Percentiles rank a stretch among this genome's conserved stretches.
Conservation (phyloP, 2,113 vertebrate genomes). For the Thermophis baileyi region DNA sequence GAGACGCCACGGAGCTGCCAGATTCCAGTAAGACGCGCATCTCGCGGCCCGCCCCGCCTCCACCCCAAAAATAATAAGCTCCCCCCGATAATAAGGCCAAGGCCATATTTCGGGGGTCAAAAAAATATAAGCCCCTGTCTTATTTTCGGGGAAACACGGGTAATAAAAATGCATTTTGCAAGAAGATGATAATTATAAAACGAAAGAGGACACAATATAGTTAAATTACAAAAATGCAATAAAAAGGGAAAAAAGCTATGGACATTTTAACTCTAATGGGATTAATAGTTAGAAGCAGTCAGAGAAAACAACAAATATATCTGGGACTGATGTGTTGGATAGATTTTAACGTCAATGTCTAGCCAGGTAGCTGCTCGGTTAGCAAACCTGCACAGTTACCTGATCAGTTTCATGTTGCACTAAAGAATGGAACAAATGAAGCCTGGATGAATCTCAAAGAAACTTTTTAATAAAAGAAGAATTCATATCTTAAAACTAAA, state of each 20-base stretch:
- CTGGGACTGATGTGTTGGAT: neutral
- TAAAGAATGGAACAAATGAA: neutral
- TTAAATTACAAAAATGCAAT: neutral
- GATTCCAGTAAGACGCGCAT: no score
- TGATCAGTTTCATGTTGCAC: neutral
- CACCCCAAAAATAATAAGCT: no score
- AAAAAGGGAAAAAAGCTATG: neutral
- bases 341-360: neutral
- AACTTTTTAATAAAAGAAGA: neutral
- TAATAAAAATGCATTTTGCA: neutral
- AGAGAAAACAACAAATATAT: neutral
- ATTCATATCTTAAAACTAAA: neutral
- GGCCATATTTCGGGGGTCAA: no score
- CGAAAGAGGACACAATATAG: neutral
- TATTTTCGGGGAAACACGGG: no score
- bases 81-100: no score
- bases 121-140: no score
- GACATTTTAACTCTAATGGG: neutral
- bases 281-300: neutral
- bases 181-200: neutral
- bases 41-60: no score
- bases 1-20: no score
- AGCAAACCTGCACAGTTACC: neutral
- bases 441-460: neutral
- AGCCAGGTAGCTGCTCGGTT: neutral